Percentiles rank a stretch among this genome's conserved stretches.
These are phyloP conservation scores for Drosophila nigrodunni DNA, from an alignment of 1,140 invertebrate species.

Conservation along the genomic window DNA sequence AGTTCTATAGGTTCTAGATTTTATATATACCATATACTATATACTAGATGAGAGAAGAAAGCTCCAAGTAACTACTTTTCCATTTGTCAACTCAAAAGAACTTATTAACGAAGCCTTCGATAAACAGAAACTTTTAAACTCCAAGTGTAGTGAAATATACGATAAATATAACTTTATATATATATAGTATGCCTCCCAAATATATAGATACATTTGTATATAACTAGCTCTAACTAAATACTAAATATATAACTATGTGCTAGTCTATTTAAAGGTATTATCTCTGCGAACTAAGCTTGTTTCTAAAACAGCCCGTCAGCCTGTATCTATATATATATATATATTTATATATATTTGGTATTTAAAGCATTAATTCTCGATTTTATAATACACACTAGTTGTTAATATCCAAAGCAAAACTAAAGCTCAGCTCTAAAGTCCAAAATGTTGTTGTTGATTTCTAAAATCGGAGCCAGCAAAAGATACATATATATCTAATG, in stretches of 20 bases:
- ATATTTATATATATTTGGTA: background rate
- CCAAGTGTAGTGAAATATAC: slow-evolving; percentile 73
- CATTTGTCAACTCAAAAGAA: slow-evolving; percentile 83
- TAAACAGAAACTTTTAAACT: slow-evolving; percentile 73
- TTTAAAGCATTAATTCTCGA: slow-evolving; percentile 62
- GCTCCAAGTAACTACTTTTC: slow-evolving; percentile 71
- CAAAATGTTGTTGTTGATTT: slow-evolving; percentile 77
- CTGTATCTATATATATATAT: slow-evolving; percentile 39
- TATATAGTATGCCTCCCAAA: slow-evolving; percentile 28
- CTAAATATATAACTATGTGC: slow-evolving; percentile 49
- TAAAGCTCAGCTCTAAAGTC: slow-evolving; percentile 63
- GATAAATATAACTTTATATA: slow-evolving; percentile 41
- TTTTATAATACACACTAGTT: slow-evolving; percentile 50
- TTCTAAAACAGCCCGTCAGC: slow-evolving; percentile 61
- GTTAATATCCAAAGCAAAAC: slow-evolving; percentile 44
- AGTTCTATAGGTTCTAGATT: slow-evolving; percentile 35
- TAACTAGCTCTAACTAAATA: slow-evolving; percentile 55
- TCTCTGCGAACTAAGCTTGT: slow-evolving; percentile 72
- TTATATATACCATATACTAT: slow-evolving; percentile 21
- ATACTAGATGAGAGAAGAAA: slow-evolving; percentile 31
- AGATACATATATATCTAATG: slow-evolving; percentile 60
- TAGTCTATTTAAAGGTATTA: slow-evolving; percentile 71
- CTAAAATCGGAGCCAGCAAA: slow-evolving; percentile 66
- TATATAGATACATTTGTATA: slow-evolving; percentile 76
- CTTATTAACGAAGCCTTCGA: slow-evolving; percentile 84